Evolutionary conservation across 1,140 invertebrate species (phyloP), one percentile per base, ranked within the genome.

Genomic region (Camponotus floridanus): DNA sequence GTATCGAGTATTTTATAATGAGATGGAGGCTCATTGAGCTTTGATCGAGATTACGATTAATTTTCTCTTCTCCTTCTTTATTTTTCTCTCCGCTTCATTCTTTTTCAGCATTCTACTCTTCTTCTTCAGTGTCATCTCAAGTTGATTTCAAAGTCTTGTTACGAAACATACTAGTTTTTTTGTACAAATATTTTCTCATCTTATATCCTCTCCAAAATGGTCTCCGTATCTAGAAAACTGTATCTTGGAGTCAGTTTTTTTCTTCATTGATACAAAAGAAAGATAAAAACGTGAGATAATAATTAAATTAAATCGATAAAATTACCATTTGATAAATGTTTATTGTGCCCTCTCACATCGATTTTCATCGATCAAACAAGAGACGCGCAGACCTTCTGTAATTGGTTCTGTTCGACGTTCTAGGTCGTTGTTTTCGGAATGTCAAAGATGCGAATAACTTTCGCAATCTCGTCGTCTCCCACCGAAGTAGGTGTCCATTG

Each of bases 1-100:
- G 92, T 92, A 92, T 93, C 92, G 86, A 85, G 92, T 93, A 92
- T 93, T 93, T 90, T 88, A 71, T 88, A 90, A 88, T 76, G 83
- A 90, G 86, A 51, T 73, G 68, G 9, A 78, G 45, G 26, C 65
- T 55, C 48, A 21, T 67, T 26, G n/a, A 13, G 13, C 31, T 39
- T 26, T 18, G 62, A 79, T 68, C n/a, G 39, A 76, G 59, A 45
- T 39, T 68, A 55, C 13, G 61, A 90, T 90, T 79, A 87, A 90
- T 73, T 85, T 87, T 45, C 48, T 36, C 39, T 42, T 18, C 18
- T 26, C 15, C 15, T 51, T 18, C 48, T 51, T 51, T 2, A 51
- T 18, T 15, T 51, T 51, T 45, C 62, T 2, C 36, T 55, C 15
- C 61, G 57, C 39, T 26, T 13, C 55, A 18, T 81, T 11, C 39